Conservation (phyloP, 2,113 vertebrate genomes). For the Picathartes gymnocephalus region DNA sequence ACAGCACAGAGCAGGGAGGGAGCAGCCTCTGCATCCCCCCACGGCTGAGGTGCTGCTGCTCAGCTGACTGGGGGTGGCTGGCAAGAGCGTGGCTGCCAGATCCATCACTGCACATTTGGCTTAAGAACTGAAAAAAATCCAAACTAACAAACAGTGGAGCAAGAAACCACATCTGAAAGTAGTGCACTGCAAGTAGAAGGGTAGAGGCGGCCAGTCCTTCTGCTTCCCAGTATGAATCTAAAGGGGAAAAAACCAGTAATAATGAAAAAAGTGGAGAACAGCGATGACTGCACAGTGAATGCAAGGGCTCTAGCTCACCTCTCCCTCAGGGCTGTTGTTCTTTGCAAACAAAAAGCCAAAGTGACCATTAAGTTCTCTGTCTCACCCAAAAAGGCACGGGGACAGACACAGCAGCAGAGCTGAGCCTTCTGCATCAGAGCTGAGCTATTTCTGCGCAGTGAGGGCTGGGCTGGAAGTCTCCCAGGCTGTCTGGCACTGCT, state of each 20-base stretch:
- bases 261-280: background rate
- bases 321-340: background rate
- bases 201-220: background rate
- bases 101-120: background rate
- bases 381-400: background rate
- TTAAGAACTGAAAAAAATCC: background rate
- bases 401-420: background rate
- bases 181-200: background rate
- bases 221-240: background rate
- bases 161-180: background rate
- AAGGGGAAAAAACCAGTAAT: background rate
- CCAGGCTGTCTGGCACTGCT: background rate
- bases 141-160: background rate
- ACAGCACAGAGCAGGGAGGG: background rate
- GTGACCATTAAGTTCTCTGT: background rate
- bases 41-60: background rate
- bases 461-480: background rate
- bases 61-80: constrained; percentile 25
- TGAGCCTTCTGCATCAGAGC: background rate
- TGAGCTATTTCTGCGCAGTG: background rate
- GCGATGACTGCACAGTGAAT: background rate
- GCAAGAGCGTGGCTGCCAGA: background rate
- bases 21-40: background rate
- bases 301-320: background rate
- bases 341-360: background rate